Base-by-base conservation (phyloP, 2,797 vertebrate species). In the Schizopygopsis pylzovi region DNA sequence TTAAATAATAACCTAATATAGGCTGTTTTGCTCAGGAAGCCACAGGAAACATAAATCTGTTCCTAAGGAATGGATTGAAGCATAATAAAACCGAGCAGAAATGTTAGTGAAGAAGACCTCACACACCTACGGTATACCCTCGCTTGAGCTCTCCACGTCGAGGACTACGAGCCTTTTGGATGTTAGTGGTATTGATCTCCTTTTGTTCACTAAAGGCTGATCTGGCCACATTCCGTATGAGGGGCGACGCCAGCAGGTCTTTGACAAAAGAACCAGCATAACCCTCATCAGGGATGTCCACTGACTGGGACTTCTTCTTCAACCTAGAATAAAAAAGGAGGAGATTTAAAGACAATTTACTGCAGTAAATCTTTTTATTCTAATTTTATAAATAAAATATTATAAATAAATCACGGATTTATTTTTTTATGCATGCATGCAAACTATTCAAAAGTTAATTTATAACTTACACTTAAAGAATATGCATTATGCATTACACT, bases 251-350 rank as follows among this genome's bases (percentile, higher is more conserved):
- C 78, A 92, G 93, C 85, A 92, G 93, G 81, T 93, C 92, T 77
- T 91, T 89, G 81, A 93, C 93, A 22, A 93, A 91, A 88, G 92
- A 88, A 47, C 94, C 93, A 83, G 92, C 93, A 90, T 94, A 95
- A 75, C 94, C 94, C 71, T 94, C 93, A 67, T 94, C 94, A 33
- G 94, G 93, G 75, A 96, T 94, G 91, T 97, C 96, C 91, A 97
- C 95, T 0, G 96, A 97, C 90, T 97, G 96, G 78, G 96, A 97
- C 91, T 96, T 97, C 6, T 97, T 97, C 95, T 97, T 97, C 89
- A 97, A 89, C 93, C 96, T 97, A 87, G 4, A 49, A 65, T 59
- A 52, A 43, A 89, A 22, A 68, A 49, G 47, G 8, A 12, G 0
- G n/a, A 5, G 4, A 6, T 65, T 79, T 10, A 61, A 61, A 13